These are phyloP conservation scores for Drosophila insularis DNA, from an alignment of 1,140 invertebrate genomes.

Conservation along the genomic window DNA sequence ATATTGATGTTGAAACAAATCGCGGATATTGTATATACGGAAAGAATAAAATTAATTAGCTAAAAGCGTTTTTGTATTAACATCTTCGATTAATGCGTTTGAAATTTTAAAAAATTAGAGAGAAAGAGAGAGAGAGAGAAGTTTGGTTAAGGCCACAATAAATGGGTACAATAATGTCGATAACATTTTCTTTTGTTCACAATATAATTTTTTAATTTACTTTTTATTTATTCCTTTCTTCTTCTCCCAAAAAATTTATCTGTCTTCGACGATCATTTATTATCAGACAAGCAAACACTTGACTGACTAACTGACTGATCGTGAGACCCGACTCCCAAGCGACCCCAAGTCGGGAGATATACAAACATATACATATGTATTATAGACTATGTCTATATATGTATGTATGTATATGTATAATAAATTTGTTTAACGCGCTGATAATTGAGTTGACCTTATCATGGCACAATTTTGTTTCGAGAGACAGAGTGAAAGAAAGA, in stretches of 20 bases:
- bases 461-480: conserved; percentile 28
- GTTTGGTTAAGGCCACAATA: background rate
- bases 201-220: background rate
- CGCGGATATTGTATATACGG: too few species aligned
- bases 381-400: background rate
- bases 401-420: background rate
- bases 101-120: too few species aligned
- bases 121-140: too few species aligned
- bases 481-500: background rate
- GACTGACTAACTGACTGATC: conserved; percentile 2
- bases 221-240: background rate
- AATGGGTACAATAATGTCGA: background rate
- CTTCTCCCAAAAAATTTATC: background rate
- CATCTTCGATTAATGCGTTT: too few species aligned
- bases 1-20: too few species aligned
- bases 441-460: conserved; percentile 65
- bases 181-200: background rate
- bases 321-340: background rate
- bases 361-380: background rate
- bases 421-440: conserved; percentile 54
- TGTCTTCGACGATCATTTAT: background rate
- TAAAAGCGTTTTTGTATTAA: too few species aligned
- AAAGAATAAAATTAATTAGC: too few species aligned
- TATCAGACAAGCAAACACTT: conserved; percentile 7
- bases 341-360: background rate